Percentiles rank a stretch among this genome's conserved stretches.
Evolutionary conservation across 2,113 vertebrate species (phyloP).

Genomic region (rat (Rattus norvegicus)): DNA sequence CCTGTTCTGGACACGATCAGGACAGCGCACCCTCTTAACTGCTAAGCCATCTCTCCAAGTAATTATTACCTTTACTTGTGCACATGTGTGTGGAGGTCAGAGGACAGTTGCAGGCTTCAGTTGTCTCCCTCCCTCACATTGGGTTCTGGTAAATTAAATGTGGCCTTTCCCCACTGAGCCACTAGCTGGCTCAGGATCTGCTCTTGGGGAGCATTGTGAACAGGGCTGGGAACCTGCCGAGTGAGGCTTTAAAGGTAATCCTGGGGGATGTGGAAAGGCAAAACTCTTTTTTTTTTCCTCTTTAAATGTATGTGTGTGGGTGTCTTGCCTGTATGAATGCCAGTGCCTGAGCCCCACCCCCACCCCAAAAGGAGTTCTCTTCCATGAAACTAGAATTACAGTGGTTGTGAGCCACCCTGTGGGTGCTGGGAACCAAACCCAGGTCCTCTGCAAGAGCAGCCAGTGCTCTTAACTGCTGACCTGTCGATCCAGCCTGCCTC

Average conservation of each 20-base stretch:
- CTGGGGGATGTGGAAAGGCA: not conserved
- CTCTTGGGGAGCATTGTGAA: not conserved
- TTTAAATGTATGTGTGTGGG: not conserved
- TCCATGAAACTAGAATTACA: not conserved
- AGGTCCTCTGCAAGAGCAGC: not conserved
- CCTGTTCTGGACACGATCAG: not conserved
- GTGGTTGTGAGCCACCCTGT: not conserved
- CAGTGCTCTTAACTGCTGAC: not conserved
- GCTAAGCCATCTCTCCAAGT: no score
- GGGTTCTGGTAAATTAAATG: not conserved
- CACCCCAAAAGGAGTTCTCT: not conserved
- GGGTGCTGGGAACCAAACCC: not conserved
- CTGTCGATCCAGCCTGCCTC: not conserved
- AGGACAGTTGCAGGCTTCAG: not conserved
- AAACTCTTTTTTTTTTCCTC: not conserved
- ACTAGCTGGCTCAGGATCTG: not conserved
- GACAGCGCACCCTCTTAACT: not conserved
- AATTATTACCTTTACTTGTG: not conserved
- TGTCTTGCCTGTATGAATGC: not conserved
- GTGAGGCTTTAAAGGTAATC: not conserved
- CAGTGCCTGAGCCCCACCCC: not conserved
- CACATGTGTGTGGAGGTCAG: not conserved
- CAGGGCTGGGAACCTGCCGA: not conserved
- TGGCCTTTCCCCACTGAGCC: not conserved
- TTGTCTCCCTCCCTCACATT: not conserved